These are phyloP conservation scores for Hydractinia symbiolongicarpus DNA, from an alignment of 30 jellyfish, hydroid and myxozoan genomes.

Conservation along the genomic window DNA sequence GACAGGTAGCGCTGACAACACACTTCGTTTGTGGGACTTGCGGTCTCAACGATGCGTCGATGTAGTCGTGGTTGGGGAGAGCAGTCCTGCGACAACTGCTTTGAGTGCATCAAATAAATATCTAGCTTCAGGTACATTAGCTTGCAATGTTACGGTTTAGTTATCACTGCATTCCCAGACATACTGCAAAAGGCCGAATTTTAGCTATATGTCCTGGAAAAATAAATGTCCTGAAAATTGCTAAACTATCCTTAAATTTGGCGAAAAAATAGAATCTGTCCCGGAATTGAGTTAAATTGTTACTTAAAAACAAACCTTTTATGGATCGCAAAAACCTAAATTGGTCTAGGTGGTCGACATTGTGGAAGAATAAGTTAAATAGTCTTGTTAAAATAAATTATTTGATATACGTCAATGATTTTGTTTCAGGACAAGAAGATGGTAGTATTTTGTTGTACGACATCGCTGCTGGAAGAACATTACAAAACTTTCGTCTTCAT, in stretches of 20 bases:
- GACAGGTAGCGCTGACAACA: conserved; percentile 86
- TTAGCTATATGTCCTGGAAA: too few species aligned
- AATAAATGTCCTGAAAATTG: too few species aligned
- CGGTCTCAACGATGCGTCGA: conserved; percentile 90
- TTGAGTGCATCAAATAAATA: conserved; percentile 49
- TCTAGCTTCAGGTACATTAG: conserved; percentile 74
- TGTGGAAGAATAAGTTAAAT: background rate
- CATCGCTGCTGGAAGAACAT: conserved; percentile 91
- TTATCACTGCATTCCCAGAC: too few species aligned
- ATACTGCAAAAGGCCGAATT: too few species aligned
- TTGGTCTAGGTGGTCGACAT: too few species aligned
- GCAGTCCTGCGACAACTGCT: conserved; percentile 93
- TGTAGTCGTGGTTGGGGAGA: conserved; percentile 86
- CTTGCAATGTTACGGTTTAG: background rate
- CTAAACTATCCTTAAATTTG: too few species aligned
- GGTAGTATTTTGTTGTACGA: conserved; percentile 93
- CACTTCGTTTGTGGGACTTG: conserved; percentile 90
- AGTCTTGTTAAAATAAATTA: background rate
- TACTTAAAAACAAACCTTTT: too few species aligned
- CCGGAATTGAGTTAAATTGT: too few species aligned
- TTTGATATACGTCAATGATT: background rate
- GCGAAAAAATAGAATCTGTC: too few species aligned
- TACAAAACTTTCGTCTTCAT: conserved; percentile 89
- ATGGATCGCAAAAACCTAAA: too few species aligned
- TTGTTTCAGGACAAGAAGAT: conserved; percentile 87